A percentile compares a stretch with the other conserved stretches of the same genome.
These are phyloP conservation scores for Gnatocerus cornutus DNA, from an alignment of 2,888 invertebrate genomes.

Conservation along the genomic window DNA sequence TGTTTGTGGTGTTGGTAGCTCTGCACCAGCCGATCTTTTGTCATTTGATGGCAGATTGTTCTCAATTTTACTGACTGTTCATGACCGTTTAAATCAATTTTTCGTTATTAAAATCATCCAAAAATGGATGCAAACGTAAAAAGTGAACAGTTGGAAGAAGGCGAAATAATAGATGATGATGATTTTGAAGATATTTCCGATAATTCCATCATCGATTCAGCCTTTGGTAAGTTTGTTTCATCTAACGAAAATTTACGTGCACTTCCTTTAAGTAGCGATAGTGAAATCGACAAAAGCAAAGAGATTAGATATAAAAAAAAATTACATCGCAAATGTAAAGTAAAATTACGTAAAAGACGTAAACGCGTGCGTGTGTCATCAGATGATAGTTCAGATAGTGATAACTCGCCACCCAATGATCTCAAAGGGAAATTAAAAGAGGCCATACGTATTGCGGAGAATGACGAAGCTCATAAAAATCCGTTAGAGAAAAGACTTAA, in stretches of 20 bases:
- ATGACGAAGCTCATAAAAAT: constrained; percentile 45
- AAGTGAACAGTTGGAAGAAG: constrained; percentile 65
- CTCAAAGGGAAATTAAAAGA: constrained; percentile 70
- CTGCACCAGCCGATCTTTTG: neutral
- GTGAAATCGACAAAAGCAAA: constrained; percentile 57
- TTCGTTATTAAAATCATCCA: neutral
- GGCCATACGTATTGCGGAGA: constrained; percentile 71
- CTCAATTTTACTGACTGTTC: neutral
- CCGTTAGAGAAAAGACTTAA: constrained; percentile 31
- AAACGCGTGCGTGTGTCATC: constrained; percentile 27
- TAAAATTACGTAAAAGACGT: constrained; percentile 38
- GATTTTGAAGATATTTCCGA: constrained; percentile 70
- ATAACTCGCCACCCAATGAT: constrained; percentile 58
- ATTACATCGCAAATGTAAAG: constrained; percentile 40
- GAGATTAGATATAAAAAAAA: constrained; percentile 33
- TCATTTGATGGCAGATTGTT: constrained; percentile 8
- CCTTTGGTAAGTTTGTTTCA: constrained; percentile 68
- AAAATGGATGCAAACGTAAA: constrained; percentile 8
- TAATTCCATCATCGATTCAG: constrained; percentile 64
- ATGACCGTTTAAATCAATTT: neutral
- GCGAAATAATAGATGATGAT: constrained; percentile 69
- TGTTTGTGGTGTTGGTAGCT: neutral
- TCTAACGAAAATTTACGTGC: constrained; percentile 67
- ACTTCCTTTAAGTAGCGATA: constrained; percentile 70
- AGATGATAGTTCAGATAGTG: constrained; percentile 61